A percentile compares a stretch with the other conserved stretches of the same genome.
These are phyloP conservation scores for Anaspis maculata DNA, from an alignment of 2,888 invertebrate species.

Conservation along the genomic window DNA sequence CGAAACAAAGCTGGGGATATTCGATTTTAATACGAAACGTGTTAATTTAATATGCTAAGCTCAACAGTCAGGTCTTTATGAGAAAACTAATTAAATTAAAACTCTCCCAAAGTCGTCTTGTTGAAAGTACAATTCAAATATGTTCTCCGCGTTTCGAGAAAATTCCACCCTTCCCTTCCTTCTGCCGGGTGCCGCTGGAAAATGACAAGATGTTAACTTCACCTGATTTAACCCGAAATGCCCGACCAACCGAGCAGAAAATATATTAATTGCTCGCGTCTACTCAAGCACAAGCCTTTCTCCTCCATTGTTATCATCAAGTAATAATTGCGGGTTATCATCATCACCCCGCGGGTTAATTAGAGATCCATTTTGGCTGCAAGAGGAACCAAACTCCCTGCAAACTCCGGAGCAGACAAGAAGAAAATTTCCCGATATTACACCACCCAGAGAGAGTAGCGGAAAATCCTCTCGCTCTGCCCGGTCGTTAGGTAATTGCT, in stretches of 20 bases:
- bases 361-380: slow-evolving; percentile 9
- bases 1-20: slow-evolving; percentile 1
- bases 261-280: slow-evolving; percentile 12
- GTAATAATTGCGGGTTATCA: slow-evolving; percentile 13
- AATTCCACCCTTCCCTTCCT: slow-evolving; percentile 10
- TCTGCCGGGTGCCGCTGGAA: too few relatives aligned
- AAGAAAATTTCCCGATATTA: too few relatives aligned
- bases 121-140: slow-evolving; percentile 4
- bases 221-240: slow-evolving; percentile 14
- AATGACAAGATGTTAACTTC: slow-evolving; percentile 14
- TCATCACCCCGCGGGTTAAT: slow-evolving; percentile 14
- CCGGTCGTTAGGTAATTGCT: too few relatives aligned
- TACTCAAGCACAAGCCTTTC: slow-evolving; percentile 1
- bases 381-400: too few relatives aligned
- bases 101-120: not conserved
- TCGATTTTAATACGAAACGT: slow-evolving; percentile 10
- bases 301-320: slow-evolving; percentile 10
- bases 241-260: slow-evolving; percentile 14
- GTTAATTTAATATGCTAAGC: slow-evolving; percentile 7
- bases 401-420: too few relatives aligned
- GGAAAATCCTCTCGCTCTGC: too few relatives aligned
- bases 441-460: too few relatives aligned
- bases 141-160: slow-evolving; percentile 1
- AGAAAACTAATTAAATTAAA: slow-evolving; percentile 9
- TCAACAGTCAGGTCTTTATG: slow-evolving; percentile 3